These are phyloP conservation scores for Hyperopisus bebe DNA, from an alignment of 2,113 vertebrate genomes.

Conservation along the genomic window DNA sequence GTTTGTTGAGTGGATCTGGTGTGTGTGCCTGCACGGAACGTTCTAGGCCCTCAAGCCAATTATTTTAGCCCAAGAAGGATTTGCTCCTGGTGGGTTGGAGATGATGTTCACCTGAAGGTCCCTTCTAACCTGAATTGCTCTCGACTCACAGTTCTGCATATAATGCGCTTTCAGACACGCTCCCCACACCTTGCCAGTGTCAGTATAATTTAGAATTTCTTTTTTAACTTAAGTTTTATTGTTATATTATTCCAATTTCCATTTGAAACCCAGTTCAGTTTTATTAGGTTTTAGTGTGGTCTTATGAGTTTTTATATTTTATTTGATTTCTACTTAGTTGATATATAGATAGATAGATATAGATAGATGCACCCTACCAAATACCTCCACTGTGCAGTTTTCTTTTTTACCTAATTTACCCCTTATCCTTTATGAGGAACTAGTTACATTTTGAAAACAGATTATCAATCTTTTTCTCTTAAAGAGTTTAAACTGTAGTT, in stretches of 20 bases:
- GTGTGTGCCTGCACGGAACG: no score
- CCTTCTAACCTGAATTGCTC: background rate
- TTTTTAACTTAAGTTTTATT: background rate
- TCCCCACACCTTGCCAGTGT: background rate
- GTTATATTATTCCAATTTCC: background rate
- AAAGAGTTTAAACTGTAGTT: no score
- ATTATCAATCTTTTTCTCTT: background rate
- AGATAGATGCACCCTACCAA: no score
- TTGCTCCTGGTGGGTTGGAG: background rate
- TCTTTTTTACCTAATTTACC: no score
- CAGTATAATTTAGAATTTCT: background rate
- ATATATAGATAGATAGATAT: background rate
- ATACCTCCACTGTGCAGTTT: no score
- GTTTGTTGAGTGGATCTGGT: constrained; percentile 10
- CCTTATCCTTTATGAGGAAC: no score
- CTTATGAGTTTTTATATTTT: background rate
- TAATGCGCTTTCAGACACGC: background rate
- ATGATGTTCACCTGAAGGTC: background rate
- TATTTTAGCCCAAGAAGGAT: background rate
- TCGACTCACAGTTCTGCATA: background rate
- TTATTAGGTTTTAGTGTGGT: background rate
- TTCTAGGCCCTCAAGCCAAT: background rate
- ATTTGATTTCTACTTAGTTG: background rate
- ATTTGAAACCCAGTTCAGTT: background rate
- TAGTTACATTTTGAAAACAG: no score